Evolutionary conservation across 35 echinoderm and acorn worm genomes (phyloP).

Genomic region (Stichopus chloronotus): DNA sequence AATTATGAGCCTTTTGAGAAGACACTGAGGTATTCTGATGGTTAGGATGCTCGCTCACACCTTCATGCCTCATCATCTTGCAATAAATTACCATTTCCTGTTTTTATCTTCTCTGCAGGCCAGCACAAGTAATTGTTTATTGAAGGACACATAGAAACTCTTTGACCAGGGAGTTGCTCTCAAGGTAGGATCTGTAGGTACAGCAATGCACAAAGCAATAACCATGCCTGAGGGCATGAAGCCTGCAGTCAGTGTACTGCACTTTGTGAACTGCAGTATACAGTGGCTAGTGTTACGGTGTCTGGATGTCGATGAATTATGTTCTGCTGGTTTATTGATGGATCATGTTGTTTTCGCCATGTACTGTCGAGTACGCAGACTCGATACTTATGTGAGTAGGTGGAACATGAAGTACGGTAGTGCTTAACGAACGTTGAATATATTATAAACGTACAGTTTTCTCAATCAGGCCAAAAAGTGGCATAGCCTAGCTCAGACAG

Average conservation of each 20-base stretch:
- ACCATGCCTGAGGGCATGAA: neutral
- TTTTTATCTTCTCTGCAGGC: too few relatives aligned
- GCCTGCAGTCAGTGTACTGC: neutral
- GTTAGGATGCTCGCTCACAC: slow-evolving; percentile 1
- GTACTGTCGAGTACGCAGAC: neutral
- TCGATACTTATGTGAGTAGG: neutral
- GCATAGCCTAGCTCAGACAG: too few relatives aligned
- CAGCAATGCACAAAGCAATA: neutral
- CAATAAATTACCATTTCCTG: too few relatives aligned
- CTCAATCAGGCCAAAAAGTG: too few relatives aligned
- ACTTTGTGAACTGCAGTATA: neutral
- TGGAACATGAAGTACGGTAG: slow-evolving; percentile 11
- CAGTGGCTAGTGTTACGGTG: neutral
- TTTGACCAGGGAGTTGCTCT: neutral
- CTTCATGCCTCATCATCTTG: neutral
- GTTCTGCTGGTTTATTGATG: neutral
- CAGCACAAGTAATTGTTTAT: too few relatives aligned
- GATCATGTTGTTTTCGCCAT: neutral
- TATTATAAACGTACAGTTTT: neutral
- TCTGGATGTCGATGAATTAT: slow-evolving; percentile 22
- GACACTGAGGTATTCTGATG: too few relatives aligned
- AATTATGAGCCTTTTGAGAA: too few relatives aligned
- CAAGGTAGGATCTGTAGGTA: too few relatives aligned
- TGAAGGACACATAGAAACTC: too few relatives aligned
- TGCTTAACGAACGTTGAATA: neutral